These are phyloP conservation scores for Cactoblastis cactorum DNA, from an alignment of 2,888 invertebrate species.

Conservation along the genomic window DNA sequence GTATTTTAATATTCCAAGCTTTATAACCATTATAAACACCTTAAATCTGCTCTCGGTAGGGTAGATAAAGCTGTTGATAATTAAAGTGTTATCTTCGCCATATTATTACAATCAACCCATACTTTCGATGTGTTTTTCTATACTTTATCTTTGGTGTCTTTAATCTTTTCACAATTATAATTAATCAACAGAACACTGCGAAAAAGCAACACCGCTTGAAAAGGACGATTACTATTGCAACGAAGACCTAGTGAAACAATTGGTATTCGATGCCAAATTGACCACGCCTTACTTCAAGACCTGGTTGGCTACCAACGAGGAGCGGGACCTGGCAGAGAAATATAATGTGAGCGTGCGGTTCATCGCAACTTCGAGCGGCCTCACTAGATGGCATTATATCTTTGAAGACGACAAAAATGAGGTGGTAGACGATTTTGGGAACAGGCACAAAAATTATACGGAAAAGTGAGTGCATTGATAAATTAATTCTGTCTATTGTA, in stretches of 20 bases:
- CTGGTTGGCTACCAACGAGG: conserved; percentile 73
- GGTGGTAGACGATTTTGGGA: conserved; percentile 52
- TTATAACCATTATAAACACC: no score
- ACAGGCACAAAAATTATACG: conserved; percentile 41
- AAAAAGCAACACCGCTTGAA: conserved; percentile 76
- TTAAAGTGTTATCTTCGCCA: no score
- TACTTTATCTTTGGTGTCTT: no score
- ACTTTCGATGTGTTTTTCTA: no score
- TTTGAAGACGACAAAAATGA: conserved; percentile 80
- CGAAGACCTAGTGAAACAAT: conserved; percentile 88
- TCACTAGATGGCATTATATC: conserved; percentile 92
- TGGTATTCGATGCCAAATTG: conserved; percentile 92
- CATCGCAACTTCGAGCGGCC: conserved; percentile 92
- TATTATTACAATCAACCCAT: no score
- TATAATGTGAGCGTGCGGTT: conserved; percentile 89
- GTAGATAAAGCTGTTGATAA: no score
- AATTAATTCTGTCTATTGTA: no score
- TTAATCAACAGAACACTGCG: conserved; percentile 81
- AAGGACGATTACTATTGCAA: conserved; percentile 90
- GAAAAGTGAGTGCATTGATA: conserved; percentile 50
- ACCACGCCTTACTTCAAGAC: conserved; percentile 79
- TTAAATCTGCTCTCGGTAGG: no score
- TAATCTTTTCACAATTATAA: background rate
- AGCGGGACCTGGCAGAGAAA: conserved; percentile 77
- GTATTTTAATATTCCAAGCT: no score